A percentile compares a stretch with the other conserved stretches of the same genome.
Evolutionary conservation across 2,888 invertebrate genomes (phyloP).

Genomic region (Cerastis rubricosa): DNA sequence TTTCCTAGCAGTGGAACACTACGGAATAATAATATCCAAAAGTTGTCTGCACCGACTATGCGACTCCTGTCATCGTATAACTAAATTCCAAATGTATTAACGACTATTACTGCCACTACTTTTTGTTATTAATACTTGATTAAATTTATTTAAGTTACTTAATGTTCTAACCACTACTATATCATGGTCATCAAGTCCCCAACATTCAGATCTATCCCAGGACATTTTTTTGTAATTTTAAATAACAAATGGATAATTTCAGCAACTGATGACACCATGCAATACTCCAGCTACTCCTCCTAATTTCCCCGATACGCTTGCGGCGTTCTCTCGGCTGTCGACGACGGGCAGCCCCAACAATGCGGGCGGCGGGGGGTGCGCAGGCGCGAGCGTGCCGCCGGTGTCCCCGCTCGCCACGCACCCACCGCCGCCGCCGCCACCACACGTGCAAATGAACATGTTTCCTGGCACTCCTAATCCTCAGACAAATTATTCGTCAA

Average conservation of each 20-base stretch:
- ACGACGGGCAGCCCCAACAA: conserved; percentile 91
- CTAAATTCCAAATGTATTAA: no score
- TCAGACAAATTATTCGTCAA: conserved; percentile 84
- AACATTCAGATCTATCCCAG: no score
- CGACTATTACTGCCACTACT: no score
- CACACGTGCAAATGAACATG: conserved; percentile 80
- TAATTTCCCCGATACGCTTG: conserved; percentile 97
- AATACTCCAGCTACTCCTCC: conserved; percentile 98
- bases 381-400: conserved; percentile 80
- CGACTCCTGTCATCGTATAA: no score
- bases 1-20: no score
- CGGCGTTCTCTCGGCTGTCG: conserved; percentile 97
- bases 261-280: conserved; percentile 97
- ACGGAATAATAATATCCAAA: no score
- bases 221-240: not conserved
- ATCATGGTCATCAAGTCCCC: no score
- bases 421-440: conserved; percentile 80
- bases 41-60: no score
- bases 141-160: not conserved
- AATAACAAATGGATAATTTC: conserved; percentile 60
- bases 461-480: conserved; percentile 82
- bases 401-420: conserved; percentile 87
- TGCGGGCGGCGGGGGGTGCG: conserved; percentile 78
- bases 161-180: no score
- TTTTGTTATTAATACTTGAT: no score